Evolutionary conservation across 2,888 invertebrate genomes (phyloP), one percentile per base, ranked within the genome.

Genomic region (Steinernema scapterisci): DNA sequence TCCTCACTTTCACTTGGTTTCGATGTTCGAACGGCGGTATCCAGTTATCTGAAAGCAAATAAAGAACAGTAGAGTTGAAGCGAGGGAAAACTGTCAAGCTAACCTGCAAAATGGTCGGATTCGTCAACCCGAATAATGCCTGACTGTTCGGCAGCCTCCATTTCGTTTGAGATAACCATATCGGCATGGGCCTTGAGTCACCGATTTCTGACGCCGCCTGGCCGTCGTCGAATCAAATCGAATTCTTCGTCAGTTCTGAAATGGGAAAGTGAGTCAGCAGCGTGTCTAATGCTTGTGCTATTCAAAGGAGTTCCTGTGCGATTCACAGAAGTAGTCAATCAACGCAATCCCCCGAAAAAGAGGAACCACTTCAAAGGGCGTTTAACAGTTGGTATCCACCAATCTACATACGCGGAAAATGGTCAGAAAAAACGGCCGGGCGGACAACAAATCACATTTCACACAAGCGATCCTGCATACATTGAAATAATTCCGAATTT

Each of bases 21-120:
- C 82, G 80, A 19, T 82, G 76, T 74, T 84, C 83, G 71, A 86
- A 84, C 52, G 85, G 84, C n/a, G 83, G 83, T n/a, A 78, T 79
- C 78, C 86, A 85, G 70, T 83, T 85, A 27, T 83, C 83, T 77
- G 44, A 43, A 81, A 81, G 19, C 48, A 48, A 48, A 16, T 5
- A 2, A 13, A 48, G 16, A 72, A 38, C 31, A 16, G 9, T 54
- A 1, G 23, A 38, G n/a, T n/a, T n/a, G n/a, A n/a, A n/a, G n/a
- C n/a, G n/a, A 38, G 9, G 38, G 5, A 38, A 38, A 38, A 38
- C 9, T 9, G 38, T 38, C 5, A 11, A 63, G 70, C 54, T 56
- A 38, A 79, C 79, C 79, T 52, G 82, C 71, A 71, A 73, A 80
- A 25, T 79, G 80, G 51, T 80, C 81, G 45, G 51, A 45, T 72